Evolutionary conservation across 2,797 vertebrate species (phyloP).

Genomic region (Capromys pilorides): DNA sequence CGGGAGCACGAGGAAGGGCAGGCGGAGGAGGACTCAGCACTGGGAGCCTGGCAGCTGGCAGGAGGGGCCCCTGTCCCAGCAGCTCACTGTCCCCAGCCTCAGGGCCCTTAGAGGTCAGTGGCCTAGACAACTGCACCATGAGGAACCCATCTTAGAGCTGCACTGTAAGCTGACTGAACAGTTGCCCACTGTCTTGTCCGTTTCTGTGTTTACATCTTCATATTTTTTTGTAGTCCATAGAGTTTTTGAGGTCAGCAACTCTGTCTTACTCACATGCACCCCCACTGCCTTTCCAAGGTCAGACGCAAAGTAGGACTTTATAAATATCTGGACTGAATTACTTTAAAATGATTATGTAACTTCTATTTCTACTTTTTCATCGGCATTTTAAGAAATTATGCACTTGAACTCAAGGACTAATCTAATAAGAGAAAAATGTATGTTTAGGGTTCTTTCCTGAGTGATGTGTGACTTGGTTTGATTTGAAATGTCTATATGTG

Average conservation of each 20-base stretch:
- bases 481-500: neutral
- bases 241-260: neutral
- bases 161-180: neutral
- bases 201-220: neutral
- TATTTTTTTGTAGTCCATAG: neutral
- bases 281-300: neutral
- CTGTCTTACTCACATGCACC: neutral
- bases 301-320: neutral
- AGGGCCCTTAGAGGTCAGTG: too few species aligned
- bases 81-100: neutral
- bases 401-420: neutral
- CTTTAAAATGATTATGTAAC: neutral
- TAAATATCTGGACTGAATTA: neutral
- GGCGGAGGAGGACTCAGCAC: fast-evolving
- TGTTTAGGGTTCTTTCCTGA: neutral
- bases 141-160: neutral
- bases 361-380: neutral
- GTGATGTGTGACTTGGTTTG: neutral
- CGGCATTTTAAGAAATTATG: neutral
- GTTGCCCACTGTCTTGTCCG: neutral
- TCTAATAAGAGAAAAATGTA: neutral
- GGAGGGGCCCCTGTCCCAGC: fast-evolving
- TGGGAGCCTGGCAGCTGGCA: fast-evolving
- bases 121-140: fast-evolving
- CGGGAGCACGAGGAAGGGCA: neutral